Percentiles rank a stretch among this genome's conserved stretches.
Conservation (phyloP, 2,797 vertebrate genomes). For the Thamnophis elegans region DNA sequence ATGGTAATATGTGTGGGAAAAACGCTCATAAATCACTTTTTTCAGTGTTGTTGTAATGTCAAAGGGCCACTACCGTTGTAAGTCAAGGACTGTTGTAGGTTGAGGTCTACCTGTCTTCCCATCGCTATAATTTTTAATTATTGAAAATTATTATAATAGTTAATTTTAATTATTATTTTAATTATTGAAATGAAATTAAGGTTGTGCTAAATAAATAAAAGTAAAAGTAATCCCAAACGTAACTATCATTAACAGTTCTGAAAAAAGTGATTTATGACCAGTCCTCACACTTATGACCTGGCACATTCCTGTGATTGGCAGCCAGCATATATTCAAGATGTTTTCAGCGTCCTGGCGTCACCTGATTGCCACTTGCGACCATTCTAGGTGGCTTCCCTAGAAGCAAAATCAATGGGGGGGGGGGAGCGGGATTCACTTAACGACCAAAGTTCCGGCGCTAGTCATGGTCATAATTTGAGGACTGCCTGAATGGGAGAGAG, state of each 20-base stretch:
- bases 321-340: background rate
- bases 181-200: background rate
- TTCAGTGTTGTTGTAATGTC: background rate
- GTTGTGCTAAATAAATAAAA: too few species aligned
- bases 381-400: background rate
- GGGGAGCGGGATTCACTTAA: too few species aligned
- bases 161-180: too few species aligned
- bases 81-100: background rate
- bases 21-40: background rate
- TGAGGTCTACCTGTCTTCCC: background rate
- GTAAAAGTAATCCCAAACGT: background rate
- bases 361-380: too few species aligned
- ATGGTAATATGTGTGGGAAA: background rate
- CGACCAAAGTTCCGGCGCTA: background rate
- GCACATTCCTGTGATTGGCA: background rate
- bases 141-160: too few species aligned
- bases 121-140: background rate
- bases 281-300: background rate
- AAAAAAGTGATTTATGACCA: background rate
- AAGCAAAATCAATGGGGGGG: background rate
- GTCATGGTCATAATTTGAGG: background rate
- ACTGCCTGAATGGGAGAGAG: background rate
- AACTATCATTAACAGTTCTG: background rate
- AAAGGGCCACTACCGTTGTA: fast-evolving
- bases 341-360: too few species aligned